Evolutionary conservation across 2,888 invertebrate species (phyloP).

Genomic region (Dasysyrphus albostriatus): DNA sequence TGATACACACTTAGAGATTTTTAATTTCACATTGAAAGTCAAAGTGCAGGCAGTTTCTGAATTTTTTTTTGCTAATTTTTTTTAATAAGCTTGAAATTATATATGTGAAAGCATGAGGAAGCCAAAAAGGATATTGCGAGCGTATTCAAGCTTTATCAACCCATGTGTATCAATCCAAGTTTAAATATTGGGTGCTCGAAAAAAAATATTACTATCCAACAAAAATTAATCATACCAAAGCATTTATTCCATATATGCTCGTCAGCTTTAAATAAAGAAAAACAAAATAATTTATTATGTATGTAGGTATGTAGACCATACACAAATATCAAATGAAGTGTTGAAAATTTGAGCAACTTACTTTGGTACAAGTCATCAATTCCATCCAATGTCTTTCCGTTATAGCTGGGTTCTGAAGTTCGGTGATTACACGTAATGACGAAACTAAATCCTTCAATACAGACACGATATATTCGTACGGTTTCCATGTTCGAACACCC

Average conservation of each 20-base stretch:
- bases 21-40: too few species aligned
- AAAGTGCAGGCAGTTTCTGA: too few species aligned
- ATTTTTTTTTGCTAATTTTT: too few species aligned
- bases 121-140: too few species aligned
- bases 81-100: too few species aligned
- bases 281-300: constrained; percentile 17
- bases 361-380: constrained; percentile 96
- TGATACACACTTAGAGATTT: too few species aligned
- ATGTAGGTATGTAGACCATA: too few species aligned
- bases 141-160: too few species aligned
- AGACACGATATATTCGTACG: constrained; percentile 91
- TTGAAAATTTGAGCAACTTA: constrained; percentile 80
- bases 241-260: constrained; percentile 76
- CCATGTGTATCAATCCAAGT: too few species aligned
- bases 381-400: constrained; percentile 97
- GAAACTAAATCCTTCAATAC: constrained; percentile 96
- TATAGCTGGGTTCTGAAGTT: constrained; percentile 97
- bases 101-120: too few species aligned
- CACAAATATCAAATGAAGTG: constrained; percentile 18
- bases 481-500: constrained; percentile 91
- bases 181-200: too few species aligned
- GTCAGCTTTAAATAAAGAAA: constrained; percentile 76
- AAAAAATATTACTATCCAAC: too few species aligned
- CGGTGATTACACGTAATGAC: constrained; percentile 95
- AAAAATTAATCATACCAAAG: constrained; percentile 78